Evolutionary conservation across 2,797 vertebrate species (phyloP).

Genomic region (Paramormyrops hopkinsi): DNA sequence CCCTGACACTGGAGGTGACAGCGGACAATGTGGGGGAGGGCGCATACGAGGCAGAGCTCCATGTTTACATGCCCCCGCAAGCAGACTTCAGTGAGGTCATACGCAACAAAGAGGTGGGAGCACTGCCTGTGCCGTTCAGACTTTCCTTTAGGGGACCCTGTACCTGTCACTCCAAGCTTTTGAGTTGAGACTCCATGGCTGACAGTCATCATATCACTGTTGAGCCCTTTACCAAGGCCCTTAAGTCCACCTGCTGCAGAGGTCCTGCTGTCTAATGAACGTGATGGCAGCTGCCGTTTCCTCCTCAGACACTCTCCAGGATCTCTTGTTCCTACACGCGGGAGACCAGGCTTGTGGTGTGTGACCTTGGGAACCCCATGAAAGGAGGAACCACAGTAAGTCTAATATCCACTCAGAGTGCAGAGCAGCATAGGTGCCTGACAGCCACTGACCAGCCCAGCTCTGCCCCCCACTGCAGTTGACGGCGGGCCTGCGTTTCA

Average conservation of each 20-base stretch:
- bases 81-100: slow-evolving; percentile 71
- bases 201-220: not conserved
- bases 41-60: slow-evolving; percentile 72
- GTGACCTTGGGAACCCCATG: slow-evolving; percentile 78
- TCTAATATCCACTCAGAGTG: not conserved
- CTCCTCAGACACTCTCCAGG: slow-evolving; percentile 47
- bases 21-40: slow-evolving; percentile 71
- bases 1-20: slow-evolving; percentile 65
- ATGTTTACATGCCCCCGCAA: slow-evolving; percentile 59
- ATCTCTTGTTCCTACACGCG: slow-evolving; percentile 73
- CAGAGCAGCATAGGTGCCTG: not conserved
- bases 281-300: not conserved
- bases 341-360: slow-evolving; percentile 70
- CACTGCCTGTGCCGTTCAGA: not conserved
- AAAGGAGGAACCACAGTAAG: slow-evolving; percentile 69
- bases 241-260: not conserved
- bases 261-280: not conserved
- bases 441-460: not conserved
- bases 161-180: not conserved
- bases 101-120: slow-evolving; percentile 63
- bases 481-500: slow-evolving; percentile 67
- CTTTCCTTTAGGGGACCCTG: not conserved
- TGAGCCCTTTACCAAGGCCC: not conserved
- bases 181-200: not conserved
- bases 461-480: slow-evolving; percentile 43